phyloP scores from a whole-genome alignment of 1,140 invertebrate species.

The Periplaneta americana region DNA sequence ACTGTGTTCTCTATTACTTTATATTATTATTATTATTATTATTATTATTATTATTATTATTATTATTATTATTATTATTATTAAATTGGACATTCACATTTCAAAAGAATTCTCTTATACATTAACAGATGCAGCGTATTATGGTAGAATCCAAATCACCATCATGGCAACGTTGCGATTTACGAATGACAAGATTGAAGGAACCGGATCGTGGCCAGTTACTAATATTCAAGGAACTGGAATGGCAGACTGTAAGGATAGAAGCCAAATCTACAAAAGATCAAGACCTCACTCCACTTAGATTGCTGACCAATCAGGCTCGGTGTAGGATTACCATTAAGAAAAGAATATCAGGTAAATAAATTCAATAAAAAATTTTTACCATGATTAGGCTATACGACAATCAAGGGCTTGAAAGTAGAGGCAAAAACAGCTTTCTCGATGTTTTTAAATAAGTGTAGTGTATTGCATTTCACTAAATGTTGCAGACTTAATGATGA shows the following conservation, averaged over 20 bases:
- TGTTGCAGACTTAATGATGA: too few relatives aligned
- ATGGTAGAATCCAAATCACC: slow-evolving; percentile 89
- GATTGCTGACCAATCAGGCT: slow-evolving; percentile 91
- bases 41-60: neutral
- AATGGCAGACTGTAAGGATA: slow-evolving; percentile 94
- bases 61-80: neutral
- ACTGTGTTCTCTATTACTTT: neutral
- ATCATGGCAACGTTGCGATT: slow-evolving; percentile 75
- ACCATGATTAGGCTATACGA: too few relatives aligned
- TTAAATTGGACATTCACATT: too few relatives aligned
- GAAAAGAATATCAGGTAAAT: slow-evolving; percentile 79
- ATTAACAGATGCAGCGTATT: slow-evolving; percentile 80
- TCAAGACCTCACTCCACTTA: slow-evolving; percentile 77
- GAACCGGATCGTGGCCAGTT: slow-evolving; percentile 82
- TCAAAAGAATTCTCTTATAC: neutral
- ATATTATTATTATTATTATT: neutral
- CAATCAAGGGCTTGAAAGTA: too few relatives aligned
- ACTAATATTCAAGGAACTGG: slow-evolving; percentile 95
- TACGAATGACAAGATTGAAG: slow-evolving; percentile 86
- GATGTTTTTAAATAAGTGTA: too few relatives aligned
- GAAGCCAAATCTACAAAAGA: slow-evolving; percentile 84
- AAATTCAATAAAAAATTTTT: too few relatives aligned
- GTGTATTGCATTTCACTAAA: too few relatives aligned
- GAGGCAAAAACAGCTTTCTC: too few relatives aligned
- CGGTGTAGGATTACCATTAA: slow-evolving; percentile 95